Percentiles rank a stretch among this genome's conserved stretches.
These are phyloP conservation scores for Alviniconcha strummeri DNA, from an alignment of 2,888 invertebrate species.

Conservation along the genomic window DNA sequence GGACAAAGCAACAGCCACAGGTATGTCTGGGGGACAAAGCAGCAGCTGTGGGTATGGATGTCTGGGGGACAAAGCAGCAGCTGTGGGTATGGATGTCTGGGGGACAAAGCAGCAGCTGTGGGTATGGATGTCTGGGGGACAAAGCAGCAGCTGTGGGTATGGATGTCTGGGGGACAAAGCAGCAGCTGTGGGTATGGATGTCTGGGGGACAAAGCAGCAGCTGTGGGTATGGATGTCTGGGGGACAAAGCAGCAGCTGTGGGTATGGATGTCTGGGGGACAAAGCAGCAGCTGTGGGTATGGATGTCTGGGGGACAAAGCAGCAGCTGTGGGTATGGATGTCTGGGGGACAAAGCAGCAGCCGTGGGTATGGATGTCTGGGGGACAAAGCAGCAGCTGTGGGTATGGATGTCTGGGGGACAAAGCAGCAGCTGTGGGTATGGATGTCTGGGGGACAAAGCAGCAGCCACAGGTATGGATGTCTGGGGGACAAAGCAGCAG, in stretches of 20 bases:
- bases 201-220: neutral
- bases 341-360: neutral
- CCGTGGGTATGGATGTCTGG: neutral
- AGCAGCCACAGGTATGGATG: neutral
- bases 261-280: neutral
- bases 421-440: neutral
- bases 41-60: neutral
- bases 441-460: neutral
- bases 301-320: neutral
- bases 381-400: neutral
- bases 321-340: neutral
- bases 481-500: neutral
- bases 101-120: neutral
- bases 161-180: neutral
- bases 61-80: too few species aligned
- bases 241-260: neutral
- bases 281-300: neutral
- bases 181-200: neutral
- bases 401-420: neutral
- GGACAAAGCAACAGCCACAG: neutral
- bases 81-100: too few species aligned
- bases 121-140: neutral
- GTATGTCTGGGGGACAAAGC: neutral
- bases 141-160: neutral
- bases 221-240: neutral